Percentiles rank a stretch among this genome's conserved stretches.
Conservation (phyloP, 2,113 vertebrate species). For the Origma solitaria region DNA sequence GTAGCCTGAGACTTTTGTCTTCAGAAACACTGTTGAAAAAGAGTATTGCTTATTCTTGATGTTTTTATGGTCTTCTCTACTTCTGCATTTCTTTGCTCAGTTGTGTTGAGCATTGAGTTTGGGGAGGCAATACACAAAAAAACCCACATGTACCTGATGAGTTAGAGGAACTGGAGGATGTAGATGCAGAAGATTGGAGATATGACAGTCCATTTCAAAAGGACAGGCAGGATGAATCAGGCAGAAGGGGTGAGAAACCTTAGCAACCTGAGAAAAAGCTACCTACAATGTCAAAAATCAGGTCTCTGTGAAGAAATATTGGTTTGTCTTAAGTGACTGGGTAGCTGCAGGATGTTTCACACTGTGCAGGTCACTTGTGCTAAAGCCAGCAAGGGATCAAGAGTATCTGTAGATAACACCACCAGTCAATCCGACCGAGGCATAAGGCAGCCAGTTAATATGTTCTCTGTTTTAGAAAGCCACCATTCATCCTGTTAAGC, state of each 20-base stretch:
- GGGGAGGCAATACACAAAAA: background rate
- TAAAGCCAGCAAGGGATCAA: background rate
- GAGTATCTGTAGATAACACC: background rate
- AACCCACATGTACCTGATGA: accelerated
- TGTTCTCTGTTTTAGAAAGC: background rate
- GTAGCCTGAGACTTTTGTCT: background rate
- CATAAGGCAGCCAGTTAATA: background rate
- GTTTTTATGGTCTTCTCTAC: background rate
- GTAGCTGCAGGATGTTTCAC: background rate
- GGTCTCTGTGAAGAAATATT: background rate
- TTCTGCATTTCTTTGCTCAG: background rate
- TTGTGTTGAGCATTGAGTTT: background rate
- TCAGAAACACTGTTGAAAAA: background rate
- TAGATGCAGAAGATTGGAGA: background rate
- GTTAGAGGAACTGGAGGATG: background rate
- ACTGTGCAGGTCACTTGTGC: background rate
- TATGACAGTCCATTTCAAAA: background rate
- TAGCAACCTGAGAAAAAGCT: background rate
- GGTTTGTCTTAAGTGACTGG: background rate
- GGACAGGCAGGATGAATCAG: background rate
- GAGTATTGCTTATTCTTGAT: background rate
- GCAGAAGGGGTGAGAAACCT: background rate
- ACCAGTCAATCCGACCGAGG: background rate
- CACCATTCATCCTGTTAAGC: background rate
- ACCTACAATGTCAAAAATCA: background rate